phyloP scores from a whole-genome alignment of 2,113 vertebrate genomes.

The Cebus imitator region DNA sequence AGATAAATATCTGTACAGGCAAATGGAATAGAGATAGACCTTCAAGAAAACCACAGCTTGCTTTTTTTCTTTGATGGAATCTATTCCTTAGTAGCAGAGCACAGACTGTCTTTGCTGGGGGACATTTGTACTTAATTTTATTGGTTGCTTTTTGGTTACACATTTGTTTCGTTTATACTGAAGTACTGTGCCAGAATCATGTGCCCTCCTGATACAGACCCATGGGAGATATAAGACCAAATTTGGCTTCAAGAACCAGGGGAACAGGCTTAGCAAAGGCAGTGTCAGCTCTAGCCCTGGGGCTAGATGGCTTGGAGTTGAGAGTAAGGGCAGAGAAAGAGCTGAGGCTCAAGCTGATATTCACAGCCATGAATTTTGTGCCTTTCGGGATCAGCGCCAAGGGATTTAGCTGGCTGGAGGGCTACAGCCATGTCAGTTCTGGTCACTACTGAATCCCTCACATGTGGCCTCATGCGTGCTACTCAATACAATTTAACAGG shows the following conservation, averaged over 20 bases:
- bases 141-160: fast-evolving
- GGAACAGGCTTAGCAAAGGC: not conserved
- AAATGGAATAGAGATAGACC: not conserved
- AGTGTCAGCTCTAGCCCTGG: not conserved
- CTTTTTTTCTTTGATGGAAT: too few relatives aligned
- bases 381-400: not conserved
- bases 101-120: not conserved
- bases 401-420: not conserved
- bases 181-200: fast-evolving
- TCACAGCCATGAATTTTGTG: too few relatives aligned
- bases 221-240: fast-evolving
- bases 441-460: not conserved
- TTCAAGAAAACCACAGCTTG: not conserved
- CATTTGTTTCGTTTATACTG: fast-evolving
- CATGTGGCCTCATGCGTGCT: not conserved
- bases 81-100: not conserved
- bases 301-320: not conserved
- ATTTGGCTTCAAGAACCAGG: not conserved
- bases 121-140: not conserved
- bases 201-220: not conserved
- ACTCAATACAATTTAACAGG: not conserved
- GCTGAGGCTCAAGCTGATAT: not conserved
- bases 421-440: not conserved
- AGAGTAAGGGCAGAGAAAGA: not conserved
- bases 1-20: not conserved